Percentiles rank a stretch among this genome's conserved stretches.
phyloP scores from a whole-genome alignment of 2,113 vertebrate species.

The Vidua chalybeata region DNA sequence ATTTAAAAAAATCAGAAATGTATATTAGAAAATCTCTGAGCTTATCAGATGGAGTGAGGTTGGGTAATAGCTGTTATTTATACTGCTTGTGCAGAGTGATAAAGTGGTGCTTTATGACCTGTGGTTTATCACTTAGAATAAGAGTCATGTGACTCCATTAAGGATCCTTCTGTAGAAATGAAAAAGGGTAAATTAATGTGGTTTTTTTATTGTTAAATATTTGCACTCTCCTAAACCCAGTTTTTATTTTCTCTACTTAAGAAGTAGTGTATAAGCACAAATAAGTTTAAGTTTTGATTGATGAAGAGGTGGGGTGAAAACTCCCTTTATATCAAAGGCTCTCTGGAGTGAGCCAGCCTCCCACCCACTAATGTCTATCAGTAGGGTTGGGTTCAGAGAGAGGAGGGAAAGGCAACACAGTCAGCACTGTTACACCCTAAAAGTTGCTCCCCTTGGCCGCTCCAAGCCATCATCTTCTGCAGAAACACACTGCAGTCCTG shows the following conservation, averaged over 20 bases:
- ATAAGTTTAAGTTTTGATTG: slow-evolving; percentile 61
- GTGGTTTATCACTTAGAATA: slow-evolving; percentile 76
- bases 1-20: slow-evolving; percentile 74
- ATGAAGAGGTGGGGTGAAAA: slow-evolving; percentile 56
- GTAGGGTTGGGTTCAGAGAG: neutral
- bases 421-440: neutral
- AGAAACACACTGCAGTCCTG: neutral
- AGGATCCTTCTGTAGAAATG: slow-evolving; percentile 71
- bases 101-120: slow-evolving; percentile 77
- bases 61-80: slow-evolving; percentile 76
- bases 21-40: slow-evolving; percentile 72
- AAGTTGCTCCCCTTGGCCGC: neutral
- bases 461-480: neutral
- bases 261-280: slow-evolving; percentile 54
- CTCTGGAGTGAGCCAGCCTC: slow-evolving; percentile 23
- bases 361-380: slow-evolving; percentile 30
- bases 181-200: slow-evolving; percentile 73
- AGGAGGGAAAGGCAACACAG: slow-evolving; percentile 20
- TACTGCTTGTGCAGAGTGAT: slow-evolving; percentile 75
- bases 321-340: slow-evolving; percentile 55
- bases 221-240: slow-evolving; percentile 68
- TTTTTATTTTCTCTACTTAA: slow-evolving; percentile 69
- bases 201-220: slow-evolving; percentile 75
- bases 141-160: slow-evolving; percentile 76
- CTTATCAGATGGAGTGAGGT: slow-evolving; percentile 71